Evolutionary conservation across 92 coral and sea anemone species (phyloP), one percentile per base, ranked within the genome.

Genomic region (Umimayanthus kanabou): DNA sequence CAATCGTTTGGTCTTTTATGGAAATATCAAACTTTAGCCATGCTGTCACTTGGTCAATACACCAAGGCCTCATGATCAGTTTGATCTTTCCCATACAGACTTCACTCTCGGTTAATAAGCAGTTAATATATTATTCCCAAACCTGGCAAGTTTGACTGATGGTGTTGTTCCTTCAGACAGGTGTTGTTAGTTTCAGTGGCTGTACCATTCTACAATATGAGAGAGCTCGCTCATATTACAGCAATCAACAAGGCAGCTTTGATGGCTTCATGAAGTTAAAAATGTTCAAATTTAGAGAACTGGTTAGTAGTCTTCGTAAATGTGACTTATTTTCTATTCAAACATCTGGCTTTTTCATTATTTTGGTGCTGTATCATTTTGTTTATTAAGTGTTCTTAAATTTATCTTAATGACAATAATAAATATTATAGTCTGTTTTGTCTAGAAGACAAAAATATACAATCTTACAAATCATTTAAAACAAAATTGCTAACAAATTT

Each of bases 141-240:
- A 42, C 76, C 33, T 74, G 20, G 79, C 4, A 50, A 11, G 47
- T 79, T 10, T 33, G 49, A 57, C 10, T 80, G 49, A 57, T 39
- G 33, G 42, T 50, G n/a, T 23, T 30, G 39, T 87, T 64, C 29
- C n/a, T 80, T 76, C 86, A 96, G 99, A 94, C 98, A 85, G 94
- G 95, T 76, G 94, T 90, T 45, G 95, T 95, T 28, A 90, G 97
- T 73, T 96, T 95, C 87, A 94, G 92, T 33, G 85, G 92, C 39
- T 95, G 98, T 87, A 89, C 97, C 73, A 95, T 96, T 93, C 84
- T 93, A 43, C 95, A 96, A 25, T 96, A 96, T 87, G 99, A 96
- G 88, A 88, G 92, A 80, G 85, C 92, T 29, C 86, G 99, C 80
- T 88, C 91, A 78, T 85, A 76, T 49, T 93, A 90, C 84, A 88